Base-by-base conservation (phyloP, 2,113 vertebrate species). In the Vulpes ferrilata region DNA sequence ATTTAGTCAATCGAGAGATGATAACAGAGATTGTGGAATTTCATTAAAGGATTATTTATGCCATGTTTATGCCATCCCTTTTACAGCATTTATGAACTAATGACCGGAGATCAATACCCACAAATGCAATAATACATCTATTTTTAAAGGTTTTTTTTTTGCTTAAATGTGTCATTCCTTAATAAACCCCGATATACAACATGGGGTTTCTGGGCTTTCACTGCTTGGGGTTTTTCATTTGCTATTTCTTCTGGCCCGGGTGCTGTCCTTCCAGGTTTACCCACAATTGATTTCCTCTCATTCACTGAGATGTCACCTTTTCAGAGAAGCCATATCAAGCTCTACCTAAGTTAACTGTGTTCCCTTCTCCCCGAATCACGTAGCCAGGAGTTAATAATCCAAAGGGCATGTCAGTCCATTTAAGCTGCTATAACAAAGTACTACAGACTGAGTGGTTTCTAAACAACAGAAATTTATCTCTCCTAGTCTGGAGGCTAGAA, bases 1-100 rank as follows among this genome's bases (percentile, higher is more conserved):
- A 43, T 88, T 84, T 60, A 62, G 53, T 81, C 67, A 69, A 35
- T 32, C 38, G 32, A 79, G 10, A 82, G 71, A 94, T 2, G 23
- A 82, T 82, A 38, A 88, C 57, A 78, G 25, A 64, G 11, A 73
- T 64, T 59, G 32, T 62, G 78, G 93, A 55, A 74, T 86, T 74
- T 86, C 95, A 76, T 25, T 93, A 57, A 85, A 95, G 22, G 65
- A 65, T 90, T 85, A 74, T 83, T 87, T 84, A 43, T 81, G 65
- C 19, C 15, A 10, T 27, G 7, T 87, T 86, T 60, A 55, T 53
- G 30, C 32, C 71, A 51, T 88, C 35, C 38, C 27, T 87, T 93
- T 69, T 57, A 60, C 5, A 69, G 25, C 5, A 23, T 17, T 83
- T 95, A 60, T 83, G 20, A 57, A 32, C 73, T 79, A 82, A 91